Base-by-base conservation (phyloP, 2,888 invertebrate genomes). In the Ochropleura leucogaster region DNA sequence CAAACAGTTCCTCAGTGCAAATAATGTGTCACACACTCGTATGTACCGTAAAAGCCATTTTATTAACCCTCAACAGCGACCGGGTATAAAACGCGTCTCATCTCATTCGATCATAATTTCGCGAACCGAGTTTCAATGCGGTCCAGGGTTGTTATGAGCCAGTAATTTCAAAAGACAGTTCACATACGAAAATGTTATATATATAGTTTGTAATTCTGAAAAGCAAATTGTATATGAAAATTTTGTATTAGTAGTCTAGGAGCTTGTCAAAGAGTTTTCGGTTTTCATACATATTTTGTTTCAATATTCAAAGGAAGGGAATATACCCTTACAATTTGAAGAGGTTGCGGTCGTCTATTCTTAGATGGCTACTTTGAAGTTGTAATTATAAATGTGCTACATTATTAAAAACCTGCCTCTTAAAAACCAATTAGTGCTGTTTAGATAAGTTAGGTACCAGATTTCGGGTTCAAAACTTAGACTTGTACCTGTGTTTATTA, bases 51-150 rank as follows among this genome's bases (percentile, higher is more conserved):
- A 67, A 67, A 60, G 16, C 18, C 1, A 53, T 83, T 82, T 82
- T 80, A 84, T 62, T 53, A 62, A 76, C 75, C 47, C 69, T 75
- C 64, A 14, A n/a, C 12, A 40, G 62, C 64, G 44, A 49, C n/a
- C 2, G 62, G 10, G 46, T 62, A 59, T 73, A 65, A 63, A 63
- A 62, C 59, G 40, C 20, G 42, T 71, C 30, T 44, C 47, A n/a
- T 40, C 51, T 18, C 5, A n/a, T 9, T 59, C 16, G 44, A 68
- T 72, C 62, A 67, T 69, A 72, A 83, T 70, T 70, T 72, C 40
- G n/a, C 46, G 40, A 42, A 44, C 18, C 53, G 62, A 73, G 30
- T 80, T 73, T 76, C 30, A 71, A 70, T 68, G 55, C 42, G 9
- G 53, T 60, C 47, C 67, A 42, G 4, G 14, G 65, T 68, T 30